Percentiles rank a stretch among this genome's conserved stretches.
These are phyloP conservation scores for Grammomys surdaster DNA, from an alignment of 2,113 vertebrate genomes.

Conservation along the genomic window DNA sequence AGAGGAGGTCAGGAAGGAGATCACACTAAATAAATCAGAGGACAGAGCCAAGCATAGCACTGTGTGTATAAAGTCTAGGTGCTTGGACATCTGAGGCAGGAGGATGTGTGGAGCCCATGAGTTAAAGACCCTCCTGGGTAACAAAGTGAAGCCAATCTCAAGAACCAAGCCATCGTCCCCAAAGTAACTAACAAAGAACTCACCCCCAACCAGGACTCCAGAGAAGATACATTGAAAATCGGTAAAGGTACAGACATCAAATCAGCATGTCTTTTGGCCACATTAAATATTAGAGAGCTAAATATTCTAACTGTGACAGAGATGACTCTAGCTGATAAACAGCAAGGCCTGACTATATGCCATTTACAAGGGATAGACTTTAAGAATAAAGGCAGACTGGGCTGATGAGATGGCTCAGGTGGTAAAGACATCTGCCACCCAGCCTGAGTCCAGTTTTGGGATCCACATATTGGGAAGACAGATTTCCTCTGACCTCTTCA, in stretches of 20 bases:
- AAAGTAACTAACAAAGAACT: not conserved
- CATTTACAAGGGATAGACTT: not conserved
- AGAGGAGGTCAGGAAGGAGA: not conserved
- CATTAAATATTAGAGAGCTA: not conserved
- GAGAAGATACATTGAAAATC: not conserved
- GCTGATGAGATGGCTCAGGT: not conserved
- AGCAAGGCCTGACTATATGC: not conserved
- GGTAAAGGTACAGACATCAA: not conserved
- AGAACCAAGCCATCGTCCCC: not conserved
- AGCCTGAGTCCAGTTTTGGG: not conserved
- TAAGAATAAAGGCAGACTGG: not conserved
- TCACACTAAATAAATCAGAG: not conserved
- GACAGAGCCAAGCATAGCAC: not conserved
- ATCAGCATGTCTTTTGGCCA: not conserved
- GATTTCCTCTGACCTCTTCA: not conserved
- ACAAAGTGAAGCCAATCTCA: not conserved
- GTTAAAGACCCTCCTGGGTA: not conserved
- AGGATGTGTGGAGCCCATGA: not conserved
- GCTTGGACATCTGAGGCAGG: not conserved
- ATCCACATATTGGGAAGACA: not conserved
- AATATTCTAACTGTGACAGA: not conserved
- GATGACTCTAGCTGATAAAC: not conserved
- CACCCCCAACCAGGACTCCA: not conserved
- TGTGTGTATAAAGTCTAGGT: not conserved
- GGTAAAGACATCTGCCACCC: not conserved